Evolutionary conservation across 2,113 vertebrate genomes (phyloP).

Genomic region (Nerophis ophidion): DNA sequence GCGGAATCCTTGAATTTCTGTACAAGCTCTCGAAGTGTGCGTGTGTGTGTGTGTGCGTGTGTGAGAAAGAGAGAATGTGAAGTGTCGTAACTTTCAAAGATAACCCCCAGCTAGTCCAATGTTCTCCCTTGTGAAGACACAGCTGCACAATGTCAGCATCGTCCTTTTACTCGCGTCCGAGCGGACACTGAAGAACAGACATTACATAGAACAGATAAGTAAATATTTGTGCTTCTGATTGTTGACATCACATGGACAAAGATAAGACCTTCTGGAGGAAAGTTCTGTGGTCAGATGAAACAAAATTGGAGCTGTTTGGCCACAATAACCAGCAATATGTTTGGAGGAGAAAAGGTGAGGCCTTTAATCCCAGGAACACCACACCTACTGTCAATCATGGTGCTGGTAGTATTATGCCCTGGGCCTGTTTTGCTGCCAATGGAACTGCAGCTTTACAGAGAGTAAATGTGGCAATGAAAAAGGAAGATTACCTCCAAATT

Average conservation of each 20-base stretch:
- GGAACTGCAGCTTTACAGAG: too few relatives aligned
- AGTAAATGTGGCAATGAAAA: too few relatives aligned
- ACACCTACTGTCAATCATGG: too few relatives aligned
- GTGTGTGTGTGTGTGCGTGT: too few relatives aligned
- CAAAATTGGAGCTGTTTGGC: too few relatives aligned
- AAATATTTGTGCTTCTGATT: constrained; percentile 29
- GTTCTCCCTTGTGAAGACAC: constrained; percentile 9
- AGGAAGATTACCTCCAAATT: too few relatives aligned
- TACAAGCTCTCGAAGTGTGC: not conserved
- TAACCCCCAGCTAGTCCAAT: not conserved
- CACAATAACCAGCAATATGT: too few relatives aligned
- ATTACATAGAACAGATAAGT: constrained; percentile 18
- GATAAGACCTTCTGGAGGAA: not conserved
- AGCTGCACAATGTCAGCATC: constrained; percentile 50
- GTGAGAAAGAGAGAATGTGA: not conserved
- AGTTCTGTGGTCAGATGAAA: too few relatives aligned
- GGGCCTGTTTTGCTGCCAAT: too few relatives aligned
- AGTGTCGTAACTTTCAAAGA: not conserved
- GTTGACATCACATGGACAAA: not conserved
- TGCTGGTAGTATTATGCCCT: too few relatives aligned
- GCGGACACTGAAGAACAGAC: constrained; percentile 12
- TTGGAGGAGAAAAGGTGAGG: too few relatives aligned
- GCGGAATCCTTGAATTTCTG: not conserved
- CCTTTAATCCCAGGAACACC: too few relatives aligned
- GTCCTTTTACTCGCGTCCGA: constrained; percentile 6